Percentiles rank a stretch among this genome's conserved stretches.
Evolutionary conservation across 2,113 vertebrate species (phyloP).

Genomic region (Pionites leucogaster): DNA sequence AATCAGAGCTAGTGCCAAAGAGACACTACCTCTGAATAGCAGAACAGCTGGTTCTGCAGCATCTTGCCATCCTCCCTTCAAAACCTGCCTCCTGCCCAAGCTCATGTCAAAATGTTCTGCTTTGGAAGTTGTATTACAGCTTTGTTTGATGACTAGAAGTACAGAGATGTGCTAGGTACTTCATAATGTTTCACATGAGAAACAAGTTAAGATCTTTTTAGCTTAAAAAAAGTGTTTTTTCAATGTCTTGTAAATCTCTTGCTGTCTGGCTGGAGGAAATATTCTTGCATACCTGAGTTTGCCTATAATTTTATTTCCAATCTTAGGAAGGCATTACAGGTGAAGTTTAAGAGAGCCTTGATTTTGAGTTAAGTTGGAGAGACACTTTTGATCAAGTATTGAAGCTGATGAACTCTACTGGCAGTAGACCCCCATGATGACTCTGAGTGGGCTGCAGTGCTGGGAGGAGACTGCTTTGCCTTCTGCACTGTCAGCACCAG

Average conservation of each 20-base stretch:
- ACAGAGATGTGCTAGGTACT: rapidly evolving
- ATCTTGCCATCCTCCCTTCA: background rate
- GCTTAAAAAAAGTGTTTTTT: background rate
- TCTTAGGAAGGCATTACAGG: background rate
- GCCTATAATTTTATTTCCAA: background rate
- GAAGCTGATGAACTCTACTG: background rate
- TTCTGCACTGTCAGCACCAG: background rate
- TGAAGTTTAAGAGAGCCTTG: background rate
- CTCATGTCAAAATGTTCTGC: slow-evolving; percentile 34
- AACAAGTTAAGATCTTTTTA: background rate
- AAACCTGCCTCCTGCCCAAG: background rate
- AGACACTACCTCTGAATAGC: background rate
- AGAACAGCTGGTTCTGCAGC: background rate
- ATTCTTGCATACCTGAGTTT: background rate
- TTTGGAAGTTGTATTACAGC: rapidly evolving
- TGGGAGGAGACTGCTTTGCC: background rate
- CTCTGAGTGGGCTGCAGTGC: background rate
- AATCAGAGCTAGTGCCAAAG: background rate
- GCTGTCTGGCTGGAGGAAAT: background rate
- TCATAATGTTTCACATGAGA: background rate
- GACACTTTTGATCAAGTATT: background rate
- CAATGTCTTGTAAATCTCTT: background rate
- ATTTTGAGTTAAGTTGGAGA: background rate
- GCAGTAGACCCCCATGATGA: background rate
- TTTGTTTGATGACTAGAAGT: background rate